Evolutionary conservation across 2,888 invertebrate species (phyloP).

Genomic region (Rhabditoides inermis): DNA sequence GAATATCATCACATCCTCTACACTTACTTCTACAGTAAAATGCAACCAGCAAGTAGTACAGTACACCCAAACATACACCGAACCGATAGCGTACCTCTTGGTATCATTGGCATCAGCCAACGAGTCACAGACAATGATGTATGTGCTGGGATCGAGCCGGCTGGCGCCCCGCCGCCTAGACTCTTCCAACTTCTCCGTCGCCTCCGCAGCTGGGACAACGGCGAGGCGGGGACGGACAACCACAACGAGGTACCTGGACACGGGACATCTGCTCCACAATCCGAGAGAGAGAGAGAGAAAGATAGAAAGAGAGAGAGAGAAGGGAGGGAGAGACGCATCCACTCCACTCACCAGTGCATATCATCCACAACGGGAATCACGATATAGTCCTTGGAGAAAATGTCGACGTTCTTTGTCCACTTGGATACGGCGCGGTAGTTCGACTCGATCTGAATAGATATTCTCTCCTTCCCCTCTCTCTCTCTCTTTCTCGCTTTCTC

Average conservation of each 20-base stretch:
- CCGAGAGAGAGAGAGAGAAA: too few relatives aligned
- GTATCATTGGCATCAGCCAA: slow-evolving; percentile 54
- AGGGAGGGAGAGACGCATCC: too few relatives aligned
- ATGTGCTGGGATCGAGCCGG: slow-evolving; percentile 64
- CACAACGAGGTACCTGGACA: slow-evolving; percentile 66
- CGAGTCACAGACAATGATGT: slow-evolving; percentile 90
- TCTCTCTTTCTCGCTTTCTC: too few relatives aligned
- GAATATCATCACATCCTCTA: background rate
- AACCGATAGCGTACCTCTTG: slow-evolving; percentile 11
- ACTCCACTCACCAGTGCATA: slow-evolving; percentile 56
- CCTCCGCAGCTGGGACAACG: slow-evolving; percentile 56
- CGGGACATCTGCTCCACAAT: slow-evolving; percentile 1
- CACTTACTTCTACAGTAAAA: background rate
- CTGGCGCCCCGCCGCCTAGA: slow-evolving; percentile 3
- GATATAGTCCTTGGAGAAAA: slow-evolving; percentile 90
- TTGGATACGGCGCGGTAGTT: slow-evolving; percentile 68
- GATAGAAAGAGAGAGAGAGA: too few relatives aligned
- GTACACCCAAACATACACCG: background rate
- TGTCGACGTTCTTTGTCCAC: slow-evolving; percentile 92
- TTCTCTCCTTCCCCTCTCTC: background rate
- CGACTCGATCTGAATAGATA: slow-evolving; percentile 17
- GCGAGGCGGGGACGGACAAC: slow-evolving; percentile 77
- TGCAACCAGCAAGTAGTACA: too few relatives aligned
- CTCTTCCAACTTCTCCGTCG: background rate
- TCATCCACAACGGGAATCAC: slow-evolving; percentile 95